Base-by-base conservation (phyloP, 2,797 vertebrate genomes). In the Thripadectes ignobilis region DNA sequence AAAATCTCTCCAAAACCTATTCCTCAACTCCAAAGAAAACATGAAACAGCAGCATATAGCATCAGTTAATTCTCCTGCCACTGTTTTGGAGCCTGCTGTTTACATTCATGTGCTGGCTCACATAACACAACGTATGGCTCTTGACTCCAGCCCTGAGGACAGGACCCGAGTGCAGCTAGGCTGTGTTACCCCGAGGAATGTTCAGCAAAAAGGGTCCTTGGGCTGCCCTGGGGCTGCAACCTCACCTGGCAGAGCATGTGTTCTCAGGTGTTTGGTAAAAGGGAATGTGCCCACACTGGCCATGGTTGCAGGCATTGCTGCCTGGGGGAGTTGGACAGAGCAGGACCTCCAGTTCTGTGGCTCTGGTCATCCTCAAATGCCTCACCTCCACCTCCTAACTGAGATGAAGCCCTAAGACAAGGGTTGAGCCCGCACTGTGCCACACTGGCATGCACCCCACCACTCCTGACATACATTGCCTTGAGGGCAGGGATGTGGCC, bases 71-170 rank as follows among this genome's bases (percentile, higher is more conserved):
- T 93, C 93, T 94, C n/a, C 89, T 96, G 96, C 96, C 95, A 96
- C 95, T 97, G 96, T 96, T 96, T 97, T 96, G 95, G 95, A 97
- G 93, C 89, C 95, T 92, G 93, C 81, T 97, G 94, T 97, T 96
- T 97, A 96, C 96, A 96, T 94, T 91, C 77, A 75, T 83, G 78
- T 41, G 66, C 89, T 94, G 89, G 87, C 91, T 94, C 89, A 71
- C 84, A 80, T 93, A 92, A 85, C 93, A 95, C 82, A 77, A 95
- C 52, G 76, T 93, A 97, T 85, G 62, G 95, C 72, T 85, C 91
- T 45, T 94, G 95, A 95, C 93, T 96, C 68, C 78, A 88, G 75
- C 34, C 78, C 66, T 95, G 43, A 94, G 93, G 95, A 95, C 91
- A 94, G 89, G 49, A 85, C 57, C 66, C 0, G 0, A 26, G 46